Conservation (phyloP, 2,888 invertebrate genomes). For the Acleris cristana region DNA sequence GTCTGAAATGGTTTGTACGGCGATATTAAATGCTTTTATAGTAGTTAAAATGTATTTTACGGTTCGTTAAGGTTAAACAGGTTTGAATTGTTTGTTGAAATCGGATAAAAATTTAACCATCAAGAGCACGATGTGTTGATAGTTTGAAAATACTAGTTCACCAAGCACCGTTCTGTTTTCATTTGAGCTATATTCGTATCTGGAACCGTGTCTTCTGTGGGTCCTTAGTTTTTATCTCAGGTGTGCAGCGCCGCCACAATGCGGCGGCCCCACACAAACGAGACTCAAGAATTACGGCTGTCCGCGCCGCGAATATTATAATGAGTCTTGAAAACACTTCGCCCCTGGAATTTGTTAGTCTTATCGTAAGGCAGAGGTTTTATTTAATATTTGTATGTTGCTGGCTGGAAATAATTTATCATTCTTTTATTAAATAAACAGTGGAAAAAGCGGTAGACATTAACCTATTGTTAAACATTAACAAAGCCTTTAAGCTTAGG, state of each 20-base stretch:
- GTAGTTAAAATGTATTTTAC: no score
- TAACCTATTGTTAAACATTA: no score
- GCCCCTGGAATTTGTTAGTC: constrained; percentile 54
- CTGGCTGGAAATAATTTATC: no score
- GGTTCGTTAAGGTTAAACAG: no score
- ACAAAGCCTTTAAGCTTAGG: neutral
- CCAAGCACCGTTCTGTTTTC: neutral
- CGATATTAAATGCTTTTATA: no score
- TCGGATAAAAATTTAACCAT: no score
- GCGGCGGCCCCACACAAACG: constrained; percentile 64
- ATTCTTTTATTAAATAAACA: no score
- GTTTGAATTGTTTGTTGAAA: no score
- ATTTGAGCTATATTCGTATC: constrained; percentile 46
- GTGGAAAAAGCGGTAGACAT: no score
- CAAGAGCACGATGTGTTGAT: no score
- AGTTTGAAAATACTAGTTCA: no score
- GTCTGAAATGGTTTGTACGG: no score
- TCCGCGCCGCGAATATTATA: constrained; percentile 57
- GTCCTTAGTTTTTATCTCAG: constrained; percentile 44
- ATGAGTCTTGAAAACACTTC: constrained; percentile 65
- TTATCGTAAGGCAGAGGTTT: constrained; percentile 6
- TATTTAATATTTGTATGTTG: neutral
- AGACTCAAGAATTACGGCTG: constrained; percentile 64
- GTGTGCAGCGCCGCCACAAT: constrained; percentile 63
- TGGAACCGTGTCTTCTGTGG: constrained; percentile 30